Evolutionary conservation across 1,140 invertebrate species (phyloP), one percentile per base, ranked within the genome.

Genomic region (Hylaeus volcanicus): DNA sequence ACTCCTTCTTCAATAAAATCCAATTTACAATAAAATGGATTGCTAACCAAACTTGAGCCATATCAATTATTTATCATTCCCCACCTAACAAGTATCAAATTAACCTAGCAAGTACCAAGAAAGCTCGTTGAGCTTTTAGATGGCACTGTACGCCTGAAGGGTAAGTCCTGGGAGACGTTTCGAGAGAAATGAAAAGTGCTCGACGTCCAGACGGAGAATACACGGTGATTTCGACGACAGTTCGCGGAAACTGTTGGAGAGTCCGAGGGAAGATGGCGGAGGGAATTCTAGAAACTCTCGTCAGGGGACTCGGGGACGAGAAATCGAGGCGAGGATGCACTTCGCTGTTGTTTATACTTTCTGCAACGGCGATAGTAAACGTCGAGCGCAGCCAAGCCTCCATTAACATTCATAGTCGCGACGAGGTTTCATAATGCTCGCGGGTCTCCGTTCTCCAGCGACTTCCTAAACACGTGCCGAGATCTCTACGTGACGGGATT

Each of bases 351-450:
- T 69, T 77, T 70, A 55, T 81, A 77, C 74, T 81, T 81, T 76
- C 73, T 60, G 74, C 79, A 53, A 70, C 71, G 79, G 14, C 51
- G 55, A 75, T 51, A 51, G 77, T 79, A 74, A 63, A 79, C 69
- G 70, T 64, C 58, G 70, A 1, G 5, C 53, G 63, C 43, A 14
- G 53, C 60, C 15, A 58, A 79, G 73, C 68, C 39, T 73, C 76
- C 82, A 88, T 88, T 89, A 85, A 82, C 85, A 89, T 88, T 89
- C 81, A 87, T 63, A 79, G 76, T 84, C 85, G 79, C 82, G 82
- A 81, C 82, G 43, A 61, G 76, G 81, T 86, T 88, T 88, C 79
- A 85, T 86, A 90, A 89, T 85, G 83, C 66, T 55, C 65, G 51
- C 66, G 81, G 63, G 74, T 76, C 80, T 83, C 55, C 65, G 51